phyloP scores from a whole-genome alignment of 2,797 vertebrate species.

The Bryconaethiops microstoma region DNA sequence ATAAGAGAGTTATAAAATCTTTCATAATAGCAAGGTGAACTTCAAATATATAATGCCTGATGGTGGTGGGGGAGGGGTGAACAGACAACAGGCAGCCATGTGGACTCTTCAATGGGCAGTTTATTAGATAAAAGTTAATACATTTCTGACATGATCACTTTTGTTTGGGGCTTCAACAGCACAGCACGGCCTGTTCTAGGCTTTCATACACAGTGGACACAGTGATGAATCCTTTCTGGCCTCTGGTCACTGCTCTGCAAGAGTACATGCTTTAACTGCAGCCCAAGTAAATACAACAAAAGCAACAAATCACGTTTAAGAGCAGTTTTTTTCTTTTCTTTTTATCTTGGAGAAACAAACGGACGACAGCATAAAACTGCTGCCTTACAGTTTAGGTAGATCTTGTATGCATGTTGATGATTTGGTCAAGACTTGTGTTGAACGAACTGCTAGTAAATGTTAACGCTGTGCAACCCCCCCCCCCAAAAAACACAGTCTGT shows the following conservation, averaged over 20 bases:
- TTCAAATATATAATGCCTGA: too few species aligned
- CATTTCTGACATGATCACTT: neutral
- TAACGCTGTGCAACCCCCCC: neutral
- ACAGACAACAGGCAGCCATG: neutral
- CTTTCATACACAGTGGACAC: neutral
- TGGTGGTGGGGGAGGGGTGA: neutral
- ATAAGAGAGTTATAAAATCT: too few species aligned
- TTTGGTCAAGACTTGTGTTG: neutral
- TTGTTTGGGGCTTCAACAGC: neutral
- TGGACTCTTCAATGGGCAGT: neutral
- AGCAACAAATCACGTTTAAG: neutral
- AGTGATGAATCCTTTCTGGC: neutral
- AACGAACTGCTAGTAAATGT: neutral
- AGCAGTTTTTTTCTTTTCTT: neutral
- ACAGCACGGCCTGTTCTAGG: neutral
- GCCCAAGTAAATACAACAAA: neutral
- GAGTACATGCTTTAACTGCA: neutral
- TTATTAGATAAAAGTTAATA: constrained; percentile 47
- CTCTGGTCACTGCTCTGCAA: neutral
- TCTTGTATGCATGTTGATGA: too few species aligned
- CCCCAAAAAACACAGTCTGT: neutral
- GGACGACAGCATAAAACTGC: neutral
- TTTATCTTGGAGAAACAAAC: neutral
- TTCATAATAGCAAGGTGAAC: too few species aligned
- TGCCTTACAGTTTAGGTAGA: neutral